These are phyloP conservation scores for Microchrysa polita DNA, from an alignment of 2,888 invertebrate genomes.

Conservation along the genomic window DNA sequence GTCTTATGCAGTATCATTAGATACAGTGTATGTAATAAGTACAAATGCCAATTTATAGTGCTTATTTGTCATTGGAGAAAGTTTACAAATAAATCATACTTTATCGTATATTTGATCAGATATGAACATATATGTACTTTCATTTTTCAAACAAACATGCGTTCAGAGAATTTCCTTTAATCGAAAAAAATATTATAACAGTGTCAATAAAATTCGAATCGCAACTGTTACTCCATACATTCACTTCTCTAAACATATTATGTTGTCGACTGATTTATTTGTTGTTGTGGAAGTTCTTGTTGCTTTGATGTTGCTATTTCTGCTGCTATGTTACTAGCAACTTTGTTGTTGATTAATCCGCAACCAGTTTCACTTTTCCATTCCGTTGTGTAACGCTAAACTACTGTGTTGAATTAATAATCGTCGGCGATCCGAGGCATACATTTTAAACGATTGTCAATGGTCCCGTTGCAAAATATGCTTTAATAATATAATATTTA, in stretches of 20 bases:
- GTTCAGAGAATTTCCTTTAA: too few relatives aligned
- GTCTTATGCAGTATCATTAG: background rate
- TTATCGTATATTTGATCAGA: too few relatives aligned
- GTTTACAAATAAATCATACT: too few relatives aligned
- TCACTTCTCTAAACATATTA: constrained; percentile 24
- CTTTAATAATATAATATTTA: too few relatives aligned
- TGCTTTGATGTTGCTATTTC: constrained; percentile 3
- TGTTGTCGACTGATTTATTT: background rate
- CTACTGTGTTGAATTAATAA: constrained; percentile 36
- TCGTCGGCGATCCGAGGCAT: constrained; percentile 20
- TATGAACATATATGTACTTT: too few relatives aligned
- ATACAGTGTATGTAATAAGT: background rate
- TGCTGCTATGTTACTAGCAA: constrained; percentile 22
- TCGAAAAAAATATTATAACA: too few relatives aligned
- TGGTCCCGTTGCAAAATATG: background rate
- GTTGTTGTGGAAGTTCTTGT: background rate
- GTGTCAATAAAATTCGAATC: background rate
- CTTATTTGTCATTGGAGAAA: too few relatives aligned
- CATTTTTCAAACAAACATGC: too few relatives aligned
- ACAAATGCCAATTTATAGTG: too few relatives aligned
- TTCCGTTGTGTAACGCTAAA: constrained; percentile 49
- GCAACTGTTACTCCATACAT: background rate
- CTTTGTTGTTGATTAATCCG: constrained; percentile 23
- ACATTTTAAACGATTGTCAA: background rate
- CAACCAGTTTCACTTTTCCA: constrained; percentile 45